Evolutionary conservation across 2,888 invertebrate genomes (phyloP).

Genomic region (Tolmerus cingulatus): DNA sequence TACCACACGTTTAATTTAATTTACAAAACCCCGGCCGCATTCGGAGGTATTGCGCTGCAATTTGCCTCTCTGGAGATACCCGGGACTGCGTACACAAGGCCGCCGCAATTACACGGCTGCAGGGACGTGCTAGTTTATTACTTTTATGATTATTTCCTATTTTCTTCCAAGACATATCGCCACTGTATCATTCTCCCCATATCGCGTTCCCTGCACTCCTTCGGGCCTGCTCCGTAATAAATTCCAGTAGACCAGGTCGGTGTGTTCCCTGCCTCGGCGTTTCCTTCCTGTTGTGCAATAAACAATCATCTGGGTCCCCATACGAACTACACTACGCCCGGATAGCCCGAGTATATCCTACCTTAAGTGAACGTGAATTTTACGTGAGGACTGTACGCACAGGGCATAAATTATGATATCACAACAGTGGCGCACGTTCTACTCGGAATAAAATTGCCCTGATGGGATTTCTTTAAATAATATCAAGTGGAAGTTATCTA

Average conservation of each 20-base stretch:
- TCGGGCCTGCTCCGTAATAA: slow-evolving; percentile 39
- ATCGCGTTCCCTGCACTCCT: slow-evolving; percentile 6
- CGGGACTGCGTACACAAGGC: neutral
- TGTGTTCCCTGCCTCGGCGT: slow-evolving; percentile 25
- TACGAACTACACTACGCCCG: neutral
- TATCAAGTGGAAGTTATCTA: slow-evolving; percentile 41
- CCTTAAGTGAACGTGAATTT: slow-evolving; percentile 12
- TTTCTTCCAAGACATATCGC: neutral
- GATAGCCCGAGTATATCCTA: neutral
- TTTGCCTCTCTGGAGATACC: neutral
- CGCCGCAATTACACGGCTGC: slow-evolving; percentile 24
- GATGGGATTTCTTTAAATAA: slow-evolving; percentile 51
- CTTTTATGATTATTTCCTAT: slow-evolving; percentile 45
- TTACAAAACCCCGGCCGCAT: slow-evolving; percentile 11
- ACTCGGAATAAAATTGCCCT: slow-evolving; percentile 49
- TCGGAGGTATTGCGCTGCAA: slow-evolving; percentile 13
- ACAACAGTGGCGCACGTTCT: slow-evolving; percentile 46
- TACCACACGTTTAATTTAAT: slow-evolving; percentile 48
- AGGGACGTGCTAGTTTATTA: slow-evolving; percentile 45
- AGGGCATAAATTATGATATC: slow-evolving; percentile 47
- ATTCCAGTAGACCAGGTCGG: slow-evolving; percentile 25
- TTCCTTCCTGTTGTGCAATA: slow-evolving; percentile 38
- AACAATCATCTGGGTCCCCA: slow-evolving; percentile 35
- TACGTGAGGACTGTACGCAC: slow-evolving; percentile 34
- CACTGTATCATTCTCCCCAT: slow-evolving; percentile 36